Base-by-base conservation (phyloP, 64 coral and sea anemone genomes). In the Pocillopora damicornis region DNA sequence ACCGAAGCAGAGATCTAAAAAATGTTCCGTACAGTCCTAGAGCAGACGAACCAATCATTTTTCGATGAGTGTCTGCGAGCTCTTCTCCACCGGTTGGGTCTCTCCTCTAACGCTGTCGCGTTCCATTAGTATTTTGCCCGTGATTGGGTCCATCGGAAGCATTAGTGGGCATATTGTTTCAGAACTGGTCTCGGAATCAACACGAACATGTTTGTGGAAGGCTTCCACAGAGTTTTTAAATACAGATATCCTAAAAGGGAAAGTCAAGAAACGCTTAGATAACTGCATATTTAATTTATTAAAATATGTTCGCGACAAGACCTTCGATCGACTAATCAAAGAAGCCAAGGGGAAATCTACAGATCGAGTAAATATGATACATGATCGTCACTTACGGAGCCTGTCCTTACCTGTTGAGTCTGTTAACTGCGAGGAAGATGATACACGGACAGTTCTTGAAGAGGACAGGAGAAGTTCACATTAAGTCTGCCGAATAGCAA, bases 151-250 rank as follows among this genome's bases (percentile, higher is more conserved):
- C 8, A 18, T 3, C 86, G 66, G 58, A 37, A 84, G 78, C 35
- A 87, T 20, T 11, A 77, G 15, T 87, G 83, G 83, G 83, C 90
- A 26, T 92, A 92, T 62, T 92, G 90, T 66, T 87, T 62, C 66
- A 86, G 90, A 58, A 79, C 58, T 22, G 75, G 90, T 4, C 79
- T 85, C 4, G 78, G 78, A 15, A 91, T 91, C n/a, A 91, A 91
- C 74, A 91, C 89, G 0, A 91, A 91, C 56, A 92, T 92, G 90
- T 23, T 35, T 87, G 90, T 79, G 0, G 90, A 92, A 75, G 90
- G 82, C n/a, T 92, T 92, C 42, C 83, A 80, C 83, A 3, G 76
- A 59, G 83, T 92, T n/a, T 87, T 87, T n/a, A 91, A 91, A 69
- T 73, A 59, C 15, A 17, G 22, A 22, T 92, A 92, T 51, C 64